Conservation (phyloP, 2,888 invertebrate species). For the Barypeithes pellucidus region DNA sequence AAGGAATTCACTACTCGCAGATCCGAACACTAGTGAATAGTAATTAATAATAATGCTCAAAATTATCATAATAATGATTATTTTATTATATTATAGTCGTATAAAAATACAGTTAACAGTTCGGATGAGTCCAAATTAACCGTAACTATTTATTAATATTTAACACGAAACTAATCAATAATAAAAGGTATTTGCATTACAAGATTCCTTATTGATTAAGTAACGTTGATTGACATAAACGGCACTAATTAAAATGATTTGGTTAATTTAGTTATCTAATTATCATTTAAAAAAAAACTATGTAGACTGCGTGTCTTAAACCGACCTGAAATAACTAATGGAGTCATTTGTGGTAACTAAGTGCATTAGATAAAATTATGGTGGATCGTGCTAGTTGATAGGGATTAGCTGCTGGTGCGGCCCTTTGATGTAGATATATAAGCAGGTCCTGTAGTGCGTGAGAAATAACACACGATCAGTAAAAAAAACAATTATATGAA, state of each 20-base stretch:
- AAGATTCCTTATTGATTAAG: constrained; percentile 12
- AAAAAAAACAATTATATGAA: no score
- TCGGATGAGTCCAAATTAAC: constrained; percentile 13
- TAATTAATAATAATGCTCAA: no score
- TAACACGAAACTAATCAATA: constrained; percentile 13
- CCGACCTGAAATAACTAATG: constrained; percentile 43
- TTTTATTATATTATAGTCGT: no score
- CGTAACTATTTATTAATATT: constrained; percentile 18
- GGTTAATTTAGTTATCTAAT: constrained; percentile 41
- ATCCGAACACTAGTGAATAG: no score
- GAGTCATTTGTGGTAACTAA: not conserved
- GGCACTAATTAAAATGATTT: constrained; percentile 20
- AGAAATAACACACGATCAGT: no score
- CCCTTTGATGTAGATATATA: no score
- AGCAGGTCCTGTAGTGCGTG: no score
- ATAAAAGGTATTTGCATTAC: constrained; percentile 17
- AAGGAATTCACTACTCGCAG: no score
- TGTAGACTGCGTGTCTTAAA: constrained; percentile 43
- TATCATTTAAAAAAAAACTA: constrained; percentile 33
- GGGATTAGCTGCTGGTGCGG: no score
- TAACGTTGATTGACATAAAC: constrained; percentile 23
- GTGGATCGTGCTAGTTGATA: no score
- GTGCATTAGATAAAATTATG: no score
- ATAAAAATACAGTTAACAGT: not conserved
- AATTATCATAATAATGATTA: no score